Percentiles rank a stretch among this genome's conserved stretches.
phyloP scores from a whole-genome alignment of 2,113 vertebrate genomes.

The Pollachius pollachius region DNA sequence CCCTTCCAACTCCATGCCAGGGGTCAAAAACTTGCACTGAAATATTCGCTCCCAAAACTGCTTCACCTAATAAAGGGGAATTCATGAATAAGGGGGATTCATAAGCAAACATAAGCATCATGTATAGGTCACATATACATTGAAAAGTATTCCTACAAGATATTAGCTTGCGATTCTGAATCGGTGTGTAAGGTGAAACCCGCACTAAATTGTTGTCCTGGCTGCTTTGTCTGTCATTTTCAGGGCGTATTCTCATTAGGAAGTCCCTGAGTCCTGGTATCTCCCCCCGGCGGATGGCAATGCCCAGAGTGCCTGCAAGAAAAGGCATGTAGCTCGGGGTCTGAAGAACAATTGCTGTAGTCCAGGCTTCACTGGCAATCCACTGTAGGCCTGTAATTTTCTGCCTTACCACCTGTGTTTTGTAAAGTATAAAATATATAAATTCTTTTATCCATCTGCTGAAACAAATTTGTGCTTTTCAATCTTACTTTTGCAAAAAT shows the following conservation, averaged over 20 bases:
- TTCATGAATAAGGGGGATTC: neutral
- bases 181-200: neutral
- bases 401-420: slow-evolving; percentile 40
- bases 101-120: neutral
- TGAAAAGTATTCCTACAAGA: neutral
- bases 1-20: neutral
- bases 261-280: slow-evolving; percentile 62
- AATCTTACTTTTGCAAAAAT: neutral
- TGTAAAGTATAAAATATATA: neutral
- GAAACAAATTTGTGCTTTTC: neutral
- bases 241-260: slow-evolving; percentile 47
- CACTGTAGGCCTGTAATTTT: slow-evolving; percentile 67
- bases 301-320: slow-evolving; percentile 66
- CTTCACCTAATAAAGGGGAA: slow-evolving; percentile 21
- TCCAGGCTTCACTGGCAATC: slow-evolving; percentile 73
- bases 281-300: slow-evolving; percentile 66
- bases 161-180: neutral
- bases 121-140: neutral
- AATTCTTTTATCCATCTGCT: neutral
- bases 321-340: slow-evolving; percentile 47
- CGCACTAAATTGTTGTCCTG: slow-evolving; percentile 50
- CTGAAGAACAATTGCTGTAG: slow-evolving; percentile 48
- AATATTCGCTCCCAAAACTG: slow-evolving; percentile 51
- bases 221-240: slow-evolving; percentile 14
- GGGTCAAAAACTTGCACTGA: slow-evolving; percentile 37